Base-by-base conservation (phyloP, 1,140 invertebrate species). In the Halyomorpha halys region DNA sequence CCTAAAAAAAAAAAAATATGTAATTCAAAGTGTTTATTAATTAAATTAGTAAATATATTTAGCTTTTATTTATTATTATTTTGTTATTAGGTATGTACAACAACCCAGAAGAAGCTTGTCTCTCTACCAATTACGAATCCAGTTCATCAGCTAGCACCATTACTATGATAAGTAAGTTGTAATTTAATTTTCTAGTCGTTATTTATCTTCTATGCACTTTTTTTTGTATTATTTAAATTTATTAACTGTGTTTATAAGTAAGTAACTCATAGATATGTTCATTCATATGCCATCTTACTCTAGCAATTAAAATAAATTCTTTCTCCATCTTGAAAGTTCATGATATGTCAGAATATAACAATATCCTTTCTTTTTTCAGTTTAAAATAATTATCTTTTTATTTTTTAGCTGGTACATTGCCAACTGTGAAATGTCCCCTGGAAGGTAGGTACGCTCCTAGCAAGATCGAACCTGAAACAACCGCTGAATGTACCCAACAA, bases 391-490 rank as follows among this genome's bases (percentile, higher is more conserved):
- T 8, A 30, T 11, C 34, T 39, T 39, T 39, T 39, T 39, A 11
- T 39, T 39, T 39, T 11, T 39, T 11, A 79, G 78, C 76, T 18
- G 71, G 75, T 9, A 72, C 67, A 15, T 70, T 79, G 44, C 75
- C 75, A 66, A 74, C 74, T 30, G 72, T 74, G 49, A 75, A 74
- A 59, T 81, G 80, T 69, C 78, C 80, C 0, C 73, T 78, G 61
- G 70, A 75, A 5, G 78, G 79, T 16, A 71, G 75, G 54, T 80
- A 79, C 67, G 69, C 70, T 11, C 70, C 75, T 5, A 27, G 75
- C 18, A 69, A 70, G 61, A 68, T 68, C 14, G 65, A 63, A 65
- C 2, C 66, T 63, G 59, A 70, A 69, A 68, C 59, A 51, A 74
- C 69, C 34, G 72, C 69, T 13, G 61, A 65, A 25, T 68, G 67